phyloP scores from a whole-genome alignment of 1,140 invertebrate species.

The silkworm (Bombyx mori) region ASM3026992v2 NC_085127.1:9615001-9615500 shows the following conservation, averaged over 20 bases:
- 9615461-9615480: too few relatives aligned
- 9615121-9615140: constrained; percentile 96
- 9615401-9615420: too few relatives aligned
- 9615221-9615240: constrained; percentile 97
- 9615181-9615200: constrained; percentile 92
- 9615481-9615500: too few relatives aligned
- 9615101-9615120: constrained; percentile 97
- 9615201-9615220: constrained; percentile 98
- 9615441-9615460: too few relatives aligned
- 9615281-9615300: too few relatives aligned
- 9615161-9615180: constrained; percentile 89
- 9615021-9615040: constrained; percentile 77
- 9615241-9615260: constrained; percentile 75
- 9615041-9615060: constrained; percentile 21
- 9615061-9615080: constrained; percentile 93
- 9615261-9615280: too few relatives aligned
- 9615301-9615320: too few relatives aligned
- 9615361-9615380: too few relatives aligned
- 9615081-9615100: constrained; percentile 91
- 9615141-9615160: constrained; percentile 94
- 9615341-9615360: too few relatives aligned
- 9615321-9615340: too few relatives aligned
- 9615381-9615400: too few relatives aligned
- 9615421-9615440: too few relatives aligned
- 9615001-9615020: constrained; percentile 93